Percentiles rank a stretch among this genome's conserved stretches.
phyloP scores from a whole-genome alignment of 2,888 invertebrate genomes.

The Drosophila mayaguana region DNA sequence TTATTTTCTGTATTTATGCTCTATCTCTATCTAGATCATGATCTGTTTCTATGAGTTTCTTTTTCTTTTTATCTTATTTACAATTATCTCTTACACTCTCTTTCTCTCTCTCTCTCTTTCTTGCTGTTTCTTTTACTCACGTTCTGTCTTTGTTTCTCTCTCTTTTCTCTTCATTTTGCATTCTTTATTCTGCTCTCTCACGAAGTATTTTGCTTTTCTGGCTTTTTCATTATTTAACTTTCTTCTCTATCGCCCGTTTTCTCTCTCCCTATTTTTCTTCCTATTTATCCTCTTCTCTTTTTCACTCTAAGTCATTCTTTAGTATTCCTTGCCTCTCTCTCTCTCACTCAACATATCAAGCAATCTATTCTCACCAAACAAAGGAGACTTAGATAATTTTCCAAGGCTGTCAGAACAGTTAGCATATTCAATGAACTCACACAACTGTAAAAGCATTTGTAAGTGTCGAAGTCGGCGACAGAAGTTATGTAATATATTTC shows the following conservation, averaged over 20 bases:
- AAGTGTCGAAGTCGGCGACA: neutral
- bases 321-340: too few species aligned
- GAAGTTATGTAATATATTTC: neutral
- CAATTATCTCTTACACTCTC: too few species aligned
- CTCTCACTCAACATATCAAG: neutral
- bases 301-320: too few species aligned
- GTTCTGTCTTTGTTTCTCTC: neutral
- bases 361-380: neutral
- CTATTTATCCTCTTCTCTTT: neutral
- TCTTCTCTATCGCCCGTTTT: neutral
- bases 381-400: neutral
- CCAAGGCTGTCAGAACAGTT: neutral
- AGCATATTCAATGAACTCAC: constrained; percentile 2
- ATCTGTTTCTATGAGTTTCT: too few species aligned
- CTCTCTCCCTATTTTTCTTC: neutral
- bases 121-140: too few species aligned
- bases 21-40: neutral
- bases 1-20: too few species aligned
- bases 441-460: constrained; percentile 11
- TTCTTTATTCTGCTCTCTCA: neutral
- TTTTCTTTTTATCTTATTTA: too few species aligned
- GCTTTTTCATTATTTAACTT: neutral
- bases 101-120: neutral
- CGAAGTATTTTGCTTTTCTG: too few species aligned
- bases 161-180: too few species aligned